Percentiles rank a stretch among this genome's conserved stretches.
Evolutionary conservation across 2,113 vertebrate species (phyloP).

Genomic region (Megaceryle maxima): DNA sequence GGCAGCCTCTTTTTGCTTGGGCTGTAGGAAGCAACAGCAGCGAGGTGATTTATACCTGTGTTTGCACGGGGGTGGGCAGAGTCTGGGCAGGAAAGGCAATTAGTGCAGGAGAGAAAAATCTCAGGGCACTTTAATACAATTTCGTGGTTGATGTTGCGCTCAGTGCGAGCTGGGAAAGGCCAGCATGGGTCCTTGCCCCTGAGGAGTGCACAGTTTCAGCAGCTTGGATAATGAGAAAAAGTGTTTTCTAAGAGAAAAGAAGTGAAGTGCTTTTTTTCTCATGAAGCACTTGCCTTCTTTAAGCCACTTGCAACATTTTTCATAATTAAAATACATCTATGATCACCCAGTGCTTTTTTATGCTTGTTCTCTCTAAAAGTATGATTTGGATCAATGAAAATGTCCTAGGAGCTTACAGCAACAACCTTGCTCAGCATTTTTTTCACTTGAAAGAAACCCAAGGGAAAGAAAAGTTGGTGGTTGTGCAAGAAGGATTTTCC

Average conservation of each 20-base stretch:
- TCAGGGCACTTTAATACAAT: neutral
- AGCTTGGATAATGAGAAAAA: neutral
- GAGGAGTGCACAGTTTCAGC: rapidly evolving
- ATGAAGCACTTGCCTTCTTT: neutral
- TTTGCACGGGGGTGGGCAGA: neutral
- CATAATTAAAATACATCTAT: neutral
- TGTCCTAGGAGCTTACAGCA: conserved; percentile 11
- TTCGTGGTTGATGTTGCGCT: neutral
- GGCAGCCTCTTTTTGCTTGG: neutral
- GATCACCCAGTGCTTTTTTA: neutral
- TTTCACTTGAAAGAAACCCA: conserved; percentile 18
- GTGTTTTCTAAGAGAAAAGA: neutral
- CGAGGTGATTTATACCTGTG: neutral
- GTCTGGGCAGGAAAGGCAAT: neutral
- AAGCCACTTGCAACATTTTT: neutral
- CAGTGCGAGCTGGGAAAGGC: neutral
- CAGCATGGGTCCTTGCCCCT: neutral
- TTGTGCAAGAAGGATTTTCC: neutral
- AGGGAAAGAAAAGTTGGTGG: neutral
- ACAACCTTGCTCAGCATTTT: conserved; percentile 22
- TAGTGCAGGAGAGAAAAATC: neutral
- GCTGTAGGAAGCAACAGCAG: neutral
- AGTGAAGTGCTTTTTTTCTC: neutral
- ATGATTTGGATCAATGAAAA: conserved; percentile 52
- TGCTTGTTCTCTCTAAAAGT: neutral